Base-by-base conservation (phyloP, 2,113 vertebrate genomes). In the Lucifuga dentata region DNA sequence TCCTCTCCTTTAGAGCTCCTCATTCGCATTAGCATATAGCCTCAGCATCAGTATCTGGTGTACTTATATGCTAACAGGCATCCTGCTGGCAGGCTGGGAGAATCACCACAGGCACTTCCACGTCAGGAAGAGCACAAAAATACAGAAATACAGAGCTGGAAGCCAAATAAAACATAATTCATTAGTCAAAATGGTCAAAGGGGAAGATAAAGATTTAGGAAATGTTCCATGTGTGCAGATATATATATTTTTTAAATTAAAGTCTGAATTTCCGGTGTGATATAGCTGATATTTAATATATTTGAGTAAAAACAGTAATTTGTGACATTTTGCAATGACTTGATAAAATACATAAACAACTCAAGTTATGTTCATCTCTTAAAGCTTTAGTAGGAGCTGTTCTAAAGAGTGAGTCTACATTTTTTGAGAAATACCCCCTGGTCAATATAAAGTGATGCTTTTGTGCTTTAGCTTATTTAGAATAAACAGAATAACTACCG, bases 31-130 rank as follows among this genome's bases (percentile, higher is more conserved):
- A 87, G 73, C 81, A 89, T 82, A 78, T 89, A 90, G 85, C 64
- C 65, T 74, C 61, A 76, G 53, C 84, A 91, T 89, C 87, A 89
- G 85, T 87, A 91, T 90, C 82, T 89, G 73, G 83, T 76, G 76
- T 33, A 86, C 83, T 86, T 82, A 86, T 85, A 92, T 92, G 90
- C 91, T 87, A 93, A 93, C 76, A 78, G 76, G 76, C 78, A 29
- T 83, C 91, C 91, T 61, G 35, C 86, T 63, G 91, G 81, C 77
- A 85, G 62, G 66, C 76, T 68, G 74, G 73, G 57, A 83, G 85
- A 77, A 60, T 81, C 86, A 81, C 90, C 78, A 15, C 85, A 90
- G 90, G 86, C 86, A 84, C 89, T 90, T 92, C 88, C 88, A 89
- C 84, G 74, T 66, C 81, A 89, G 84, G 69, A 87, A 83, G 62